Percentiles rank a stretch among this genome's conserved stretches.
Evolutionary conservation across 2,888 invertebrate species (phyloP).

Genomic region (Caradrina clavipalpis): DNA sequence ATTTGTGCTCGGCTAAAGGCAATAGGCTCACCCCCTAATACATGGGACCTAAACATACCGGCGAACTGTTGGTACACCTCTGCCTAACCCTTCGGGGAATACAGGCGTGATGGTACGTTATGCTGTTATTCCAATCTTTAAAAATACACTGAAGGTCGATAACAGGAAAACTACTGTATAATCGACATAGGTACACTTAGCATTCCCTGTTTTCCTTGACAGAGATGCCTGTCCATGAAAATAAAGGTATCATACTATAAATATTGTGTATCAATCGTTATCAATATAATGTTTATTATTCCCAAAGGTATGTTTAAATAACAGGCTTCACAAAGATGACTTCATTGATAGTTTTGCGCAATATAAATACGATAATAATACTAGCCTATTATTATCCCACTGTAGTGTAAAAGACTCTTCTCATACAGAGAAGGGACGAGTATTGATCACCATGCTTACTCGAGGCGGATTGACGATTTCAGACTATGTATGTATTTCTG

Average conservation of each 20-base stretch:
- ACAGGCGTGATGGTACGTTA: not conserved
- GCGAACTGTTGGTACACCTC: too few relatives aligned
- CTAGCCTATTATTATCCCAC: too few relatives aligned
- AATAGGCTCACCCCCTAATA: too few relatives aligned
- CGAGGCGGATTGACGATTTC: too few relatives aligned
- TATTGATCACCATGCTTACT: too few relatives aligned
- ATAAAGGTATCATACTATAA: conserved; percentile 15
- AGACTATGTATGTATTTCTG: too few relatives aligned
- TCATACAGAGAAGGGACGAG: too few relatives aligned
- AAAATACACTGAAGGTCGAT: not conserved
- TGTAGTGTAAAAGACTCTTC: too few relatives aligned
- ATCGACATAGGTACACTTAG: not conserved
- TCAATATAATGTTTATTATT: conserved; percentile 17
- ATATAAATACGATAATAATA: not conserved
- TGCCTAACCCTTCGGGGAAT: too few relatives aligned
- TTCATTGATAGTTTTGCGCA: not conserved
- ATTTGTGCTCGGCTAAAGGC: too few relatives aligned
- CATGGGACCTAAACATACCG: too few relatives aligned
- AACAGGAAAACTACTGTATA: conserved; percentile 1
- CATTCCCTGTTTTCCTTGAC: not conserved
- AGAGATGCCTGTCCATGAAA: not conserved
- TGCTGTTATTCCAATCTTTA: not conserved
- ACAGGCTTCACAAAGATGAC: conserved; percentile 6
- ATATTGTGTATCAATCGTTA: conserved; percentile 13
- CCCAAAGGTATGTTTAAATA: conserved; percentile 24